A percentile compares a stretch with the other conserved stretches of the same genome.
Evolutionary conservation across 1,140 invertebrate genomes (phyloP).

Genomic region (Pissodes strobi): DNA sequence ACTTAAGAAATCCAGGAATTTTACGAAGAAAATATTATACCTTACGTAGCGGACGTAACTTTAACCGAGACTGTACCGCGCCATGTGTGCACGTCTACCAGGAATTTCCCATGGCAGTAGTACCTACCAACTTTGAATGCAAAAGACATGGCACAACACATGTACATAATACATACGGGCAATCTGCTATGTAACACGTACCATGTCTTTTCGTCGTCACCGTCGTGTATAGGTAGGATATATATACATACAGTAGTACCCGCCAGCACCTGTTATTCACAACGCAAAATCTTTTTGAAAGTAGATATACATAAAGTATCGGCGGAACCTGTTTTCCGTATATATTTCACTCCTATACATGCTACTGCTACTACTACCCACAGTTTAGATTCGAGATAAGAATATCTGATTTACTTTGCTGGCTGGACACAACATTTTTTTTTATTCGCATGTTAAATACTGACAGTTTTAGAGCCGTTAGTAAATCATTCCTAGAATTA

Average conservation of each 20-base stretch:
- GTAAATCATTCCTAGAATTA: conserved; percentile 11
- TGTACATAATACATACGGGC: conserved; percentile 12
- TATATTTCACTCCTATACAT: conserved; percentile 26
- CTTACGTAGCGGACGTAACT: too few species aligned
- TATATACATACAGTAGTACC: too few species aligned
- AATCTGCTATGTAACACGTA: conserved; percentile 31
- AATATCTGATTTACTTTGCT: conserved; percentile 23
- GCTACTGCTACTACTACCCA: conserved; percentile 20
- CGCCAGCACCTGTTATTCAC: conserved; percentile 24
- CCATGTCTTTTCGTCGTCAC: conserved; percentile 14
- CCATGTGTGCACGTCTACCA: too few species aligned
- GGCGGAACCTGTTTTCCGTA: conserved; percentile 27
- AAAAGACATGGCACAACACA: conserved; percentile 6
- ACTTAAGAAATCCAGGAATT: too few species aligned
- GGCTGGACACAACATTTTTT: conserved; percentile 12
- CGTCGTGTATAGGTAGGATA: not conserved
- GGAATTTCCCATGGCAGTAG: too few species aligned
- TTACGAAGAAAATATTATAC: too few species aligned
- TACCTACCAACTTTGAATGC: too few species aligned
- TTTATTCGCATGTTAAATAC: conserved; percentile 9
- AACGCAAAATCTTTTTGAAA: conserved; percentile 30
- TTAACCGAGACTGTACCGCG: too few species aligned
- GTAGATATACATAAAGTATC: conserved; percentile 30
- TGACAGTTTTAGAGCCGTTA: conserved; percentile 10
- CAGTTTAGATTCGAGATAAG: conserved; percentile 21